phyloP scores from a whole-genome alignment of 2,888 invertebrate species.

The Pegoplata infirma region DNA sequence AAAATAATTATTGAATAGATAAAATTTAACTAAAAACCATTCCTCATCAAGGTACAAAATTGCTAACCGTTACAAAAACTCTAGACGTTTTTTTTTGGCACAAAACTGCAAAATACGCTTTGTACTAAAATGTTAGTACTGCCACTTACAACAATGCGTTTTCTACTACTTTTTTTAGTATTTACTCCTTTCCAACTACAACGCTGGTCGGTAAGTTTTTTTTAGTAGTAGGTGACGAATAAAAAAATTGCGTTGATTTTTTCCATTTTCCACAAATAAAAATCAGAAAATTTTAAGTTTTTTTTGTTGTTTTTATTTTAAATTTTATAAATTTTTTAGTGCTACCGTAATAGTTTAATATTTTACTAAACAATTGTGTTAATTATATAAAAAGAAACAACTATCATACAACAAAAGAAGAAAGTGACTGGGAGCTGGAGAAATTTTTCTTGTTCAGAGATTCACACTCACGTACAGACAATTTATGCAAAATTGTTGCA shows the following conservation, averaged over 20 bases:
- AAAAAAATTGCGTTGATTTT: slow-evolving; percentile 56
- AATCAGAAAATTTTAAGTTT: slow-evolving; percentile 21
- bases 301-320: slow-evolving; percentile 44
- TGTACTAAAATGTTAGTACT: no score
- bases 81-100: no score
- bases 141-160: no score
- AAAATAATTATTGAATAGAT: no score
- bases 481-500: slow-evolving; percentile 54
- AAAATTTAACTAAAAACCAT: no score
- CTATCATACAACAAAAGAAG: background rate
- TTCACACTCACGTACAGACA: slow-evolving; percentile 27
- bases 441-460: slow-evolving; percentile 30
- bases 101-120: no score
- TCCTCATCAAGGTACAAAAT: no score
- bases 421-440: slow-evolving; percentile 42
- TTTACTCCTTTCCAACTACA: no score
- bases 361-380: slow-evolving; percentile 9
- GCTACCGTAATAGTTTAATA: slow-evolving; percentile 18
- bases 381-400: background rate
- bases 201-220: slow-evolving; percentile 31
- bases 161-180: no score
- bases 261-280: slow-evolving; percentile 35
- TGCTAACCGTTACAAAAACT: no score
- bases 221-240: slow-evolving; percentile 54
- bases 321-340: slow-evolving; percentile 36